These are phyloP conservation scores for Eulemur coronatus DNA, from an alignment of 2,797 vertebrate species.

Conservation along the genomic window DNA sequence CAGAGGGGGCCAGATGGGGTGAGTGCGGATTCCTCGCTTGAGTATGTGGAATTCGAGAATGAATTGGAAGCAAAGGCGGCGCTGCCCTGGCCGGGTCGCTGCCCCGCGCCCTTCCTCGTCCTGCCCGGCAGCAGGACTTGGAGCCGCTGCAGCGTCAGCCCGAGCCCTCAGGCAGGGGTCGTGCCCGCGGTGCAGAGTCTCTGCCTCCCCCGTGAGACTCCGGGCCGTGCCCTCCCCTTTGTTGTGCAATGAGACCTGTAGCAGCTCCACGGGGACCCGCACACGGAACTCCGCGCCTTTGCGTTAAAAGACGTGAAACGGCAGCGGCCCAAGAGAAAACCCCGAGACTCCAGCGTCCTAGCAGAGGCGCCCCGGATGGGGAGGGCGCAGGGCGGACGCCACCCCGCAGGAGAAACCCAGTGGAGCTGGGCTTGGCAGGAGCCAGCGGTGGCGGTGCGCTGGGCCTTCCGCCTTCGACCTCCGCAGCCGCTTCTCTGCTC, in stretches of 20 bases:
- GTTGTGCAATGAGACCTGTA: not conserved
- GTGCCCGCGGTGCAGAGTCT: not conserved
- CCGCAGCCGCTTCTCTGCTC: fast-evolving
- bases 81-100: not conserved
- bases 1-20: not conserved
- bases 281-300: not conserved
- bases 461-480: not conserved
- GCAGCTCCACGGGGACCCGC: not conserved
- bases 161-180: not conserved
- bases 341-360: fast-evolving
- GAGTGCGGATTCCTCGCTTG: not conserved
- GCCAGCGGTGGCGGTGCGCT: fast-evolving
- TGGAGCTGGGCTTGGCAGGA: not conserved
- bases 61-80: not conserved
- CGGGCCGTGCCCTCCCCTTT: not conserved
- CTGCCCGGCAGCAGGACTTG: not conserved
- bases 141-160: not conserved
- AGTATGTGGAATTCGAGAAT: not conserved
- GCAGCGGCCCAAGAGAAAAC: not conserved
- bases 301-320: not conserved
- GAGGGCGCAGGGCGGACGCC: fast-evolving
- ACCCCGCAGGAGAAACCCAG: not conserved
- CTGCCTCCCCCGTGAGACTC: not conserved
- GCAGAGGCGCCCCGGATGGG: fast-evolving
- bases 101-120: not conserved